Evolutionary conservation across 2,888 invertebrate genomes (phyloP), one percentile per base, ranked within the genome.

Genomic region (Endomychus coccineus): DNA sequence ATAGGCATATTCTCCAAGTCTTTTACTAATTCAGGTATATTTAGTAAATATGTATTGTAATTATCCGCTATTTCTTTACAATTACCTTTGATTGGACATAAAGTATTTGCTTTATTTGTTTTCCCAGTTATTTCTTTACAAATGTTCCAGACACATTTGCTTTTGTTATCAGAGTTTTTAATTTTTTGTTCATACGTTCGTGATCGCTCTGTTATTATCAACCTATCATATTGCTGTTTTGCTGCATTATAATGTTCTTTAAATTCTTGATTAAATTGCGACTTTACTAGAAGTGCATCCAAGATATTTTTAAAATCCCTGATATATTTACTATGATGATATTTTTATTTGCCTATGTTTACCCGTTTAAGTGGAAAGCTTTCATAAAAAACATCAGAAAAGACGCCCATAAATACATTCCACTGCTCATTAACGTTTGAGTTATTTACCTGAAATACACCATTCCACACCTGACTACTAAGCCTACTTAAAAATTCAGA

Each of bases 111-210:
- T 16, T 17, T 19, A 11, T 11, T 6, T 11, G 19, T 17, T 21
- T 31, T 19, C 2, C 21, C 31, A 10, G 31, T 31, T 6, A 31
- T 31, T 31, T 19, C 13, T 13, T 19, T 31, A 13, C 4, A 31
- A 6, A 31, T 2, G 12, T 16, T 31, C 31, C 31, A 31, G 14
- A 19, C 17, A 11, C 31, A 31, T 31, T 31, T 31, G 19, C 19
- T 31, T 31, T 19, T 31, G 14, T 31, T 19, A 13, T 31, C 10
- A 9, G 31, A 31, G 10, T 19, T 6, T 12, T 17, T 21, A 19
- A 31, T 31, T 21, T n/a, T n/a, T 10, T 31, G 16, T 13, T 19
- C 31, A 21, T 19, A 31, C 14, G n/a, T 31, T 21, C 19, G 16
- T 14, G 31, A 19, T 16, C 22, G 3, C 16, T 10, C 31, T 31